Evolutionary conservation across 2,888 invertebrate species (phyloP).

Genomic region (Nephrotoma flavescens): DNA sequence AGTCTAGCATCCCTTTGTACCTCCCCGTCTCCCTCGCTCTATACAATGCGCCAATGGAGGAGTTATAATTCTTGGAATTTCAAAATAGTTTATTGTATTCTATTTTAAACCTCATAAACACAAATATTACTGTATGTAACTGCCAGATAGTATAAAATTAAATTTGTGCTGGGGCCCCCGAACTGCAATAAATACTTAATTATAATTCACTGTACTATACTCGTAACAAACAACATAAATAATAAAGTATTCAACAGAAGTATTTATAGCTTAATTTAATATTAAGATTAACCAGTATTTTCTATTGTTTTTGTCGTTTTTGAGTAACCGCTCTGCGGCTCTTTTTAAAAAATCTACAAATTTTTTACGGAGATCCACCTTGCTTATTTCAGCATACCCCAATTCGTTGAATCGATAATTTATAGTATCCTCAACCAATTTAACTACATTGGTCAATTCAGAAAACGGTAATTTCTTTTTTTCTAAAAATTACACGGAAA

Average conservation of each 20-base stretch:
- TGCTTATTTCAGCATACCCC: background rate
- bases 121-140: too few species aligned
- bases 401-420: background rate
- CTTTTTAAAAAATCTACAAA: background rate
- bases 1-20: too few species aligned
- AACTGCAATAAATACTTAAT: too few species aligned
- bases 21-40: too few species aligned
- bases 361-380: background rate
- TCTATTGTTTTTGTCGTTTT: background rate
- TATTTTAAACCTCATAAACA: too few species aligned
- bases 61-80: too few species aligned
- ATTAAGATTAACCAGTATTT: too few species aligned
- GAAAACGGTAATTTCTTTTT: background rate
- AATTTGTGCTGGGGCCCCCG: too few species aligned
- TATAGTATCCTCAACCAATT: background rate
- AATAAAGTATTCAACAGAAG: background rate
- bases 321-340: background rate
- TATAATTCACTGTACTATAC: too few species aligned
- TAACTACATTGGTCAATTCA: background rate
- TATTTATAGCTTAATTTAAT: background rate
- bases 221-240: background rate
- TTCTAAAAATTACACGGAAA: background rate
- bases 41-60: too few species aligned
- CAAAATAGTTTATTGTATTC: too few species aligned
- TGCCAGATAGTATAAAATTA: too few species aligned